Evolutionary conservation across 2,113 vertebrate species (phyloP), one percentile per base, ranked within the genome.

Genomic region (Corapipo altera): DNA sequence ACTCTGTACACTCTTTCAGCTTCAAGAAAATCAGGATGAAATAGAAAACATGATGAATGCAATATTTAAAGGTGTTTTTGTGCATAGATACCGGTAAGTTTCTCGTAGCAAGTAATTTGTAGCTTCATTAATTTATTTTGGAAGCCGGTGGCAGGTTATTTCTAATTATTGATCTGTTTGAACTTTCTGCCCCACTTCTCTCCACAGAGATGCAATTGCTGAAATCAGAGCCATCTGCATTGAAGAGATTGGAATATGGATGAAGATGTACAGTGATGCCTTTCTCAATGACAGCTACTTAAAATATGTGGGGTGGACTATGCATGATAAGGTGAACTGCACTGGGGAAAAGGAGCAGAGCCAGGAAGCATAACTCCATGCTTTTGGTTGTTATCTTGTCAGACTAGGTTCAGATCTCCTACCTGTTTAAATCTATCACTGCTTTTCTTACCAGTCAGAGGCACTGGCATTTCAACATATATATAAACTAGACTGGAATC

Each of bases 21-120:
- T 99, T 97, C 99, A 99, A 97, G 99, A 99, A 98, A 99, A 99
- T 98, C 99, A 99, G 96, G 99, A 99, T 94, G 99, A 99, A 98
- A 99, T 99, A 98, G 99, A 99, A 98, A 99, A 99, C 97, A 99
- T 99, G 99, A 99, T 99, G 99, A 99, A 99, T 97, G 99, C 99
- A 91, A 99, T 99, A 98, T 99, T 99, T 98, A 99, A 99, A 98
- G 99, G 99, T 95, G 99, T 99, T 94, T 99, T 99, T 98, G 99
- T 99, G 97, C 99, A 99, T 96, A 98, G 99, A 98, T 99, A 99
- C 96, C 98, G 99, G 99, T 99, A 98, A 95, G 98, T 95, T 81
- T 65, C 52, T 76, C 64, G 11, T 81, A 64, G 30, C 91, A 49
- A 83, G 11, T 76, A 39, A 30, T 48, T 39, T 83, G 7, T 78